A percentile compares a stretch with the other conserved stretches of the same genome.
phyloP scores from a whole-genome alignment of 2,888 invertebrate species.

The Heteromurus nitidus region DNA sequence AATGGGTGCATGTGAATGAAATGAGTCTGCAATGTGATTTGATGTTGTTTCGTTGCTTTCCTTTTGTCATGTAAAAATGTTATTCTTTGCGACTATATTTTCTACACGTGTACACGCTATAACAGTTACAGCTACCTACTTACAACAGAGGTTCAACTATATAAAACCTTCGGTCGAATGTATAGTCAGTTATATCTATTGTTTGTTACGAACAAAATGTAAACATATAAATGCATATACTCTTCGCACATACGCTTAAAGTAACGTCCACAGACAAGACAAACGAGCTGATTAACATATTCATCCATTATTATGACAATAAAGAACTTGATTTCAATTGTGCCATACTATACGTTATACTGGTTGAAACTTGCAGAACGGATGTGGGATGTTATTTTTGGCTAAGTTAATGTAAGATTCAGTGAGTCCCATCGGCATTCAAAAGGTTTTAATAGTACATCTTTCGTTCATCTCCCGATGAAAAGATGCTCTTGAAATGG shows the following conservation, averaged over 20 bases:
- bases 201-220: conserved; percentile 6
- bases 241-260: not conserved
- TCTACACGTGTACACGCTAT: not conserved
- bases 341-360: not conserved
- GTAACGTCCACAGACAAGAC: not conserved
- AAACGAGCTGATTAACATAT: not conserved
- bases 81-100: not conserved
- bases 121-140: not conserved
- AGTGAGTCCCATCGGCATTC: not conserved
- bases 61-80: too few species aligned
- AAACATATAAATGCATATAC: too few species aligned
- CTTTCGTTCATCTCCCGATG: not conserved
- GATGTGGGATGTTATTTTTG: too few species aligned
- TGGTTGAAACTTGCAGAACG: too few species aligned
- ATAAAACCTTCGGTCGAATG: not conserved
- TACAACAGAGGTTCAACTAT: not conserved
- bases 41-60: not conserved
- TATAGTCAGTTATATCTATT: not conserved
- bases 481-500: not conserved
- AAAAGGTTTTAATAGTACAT: not conserved
- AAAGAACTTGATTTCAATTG: not conserved
- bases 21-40: not conserved
- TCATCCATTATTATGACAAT: not conserved
- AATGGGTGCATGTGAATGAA: not conserved
- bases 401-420: conserved; percentile 32